phyloP scores from a whole-genome alignment of 2,888 invertebrate species.

The Hedya salicella region DNA sequence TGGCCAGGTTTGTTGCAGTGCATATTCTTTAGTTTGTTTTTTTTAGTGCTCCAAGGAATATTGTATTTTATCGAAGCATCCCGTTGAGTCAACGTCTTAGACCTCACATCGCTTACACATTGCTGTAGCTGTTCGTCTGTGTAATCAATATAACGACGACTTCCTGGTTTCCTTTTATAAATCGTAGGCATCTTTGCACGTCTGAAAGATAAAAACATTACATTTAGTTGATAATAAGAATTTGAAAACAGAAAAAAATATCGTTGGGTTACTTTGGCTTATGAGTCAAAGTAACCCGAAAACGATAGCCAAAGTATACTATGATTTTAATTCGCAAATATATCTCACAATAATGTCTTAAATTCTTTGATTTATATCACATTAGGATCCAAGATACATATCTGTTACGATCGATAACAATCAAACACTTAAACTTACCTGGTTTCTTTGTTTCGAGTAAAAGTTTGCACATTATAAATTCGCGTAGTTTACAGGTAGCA shows the following conservation, averaged over 20 bases:
- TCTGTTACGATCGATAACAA: background rate
- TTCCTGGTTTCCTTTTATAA: background rate
- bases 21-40: slow-evolving; percentile 6
- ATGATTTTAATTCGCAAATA: too few relatives aligned
- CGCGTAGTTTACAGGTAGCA: background rate
- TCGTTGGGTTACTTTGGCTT: too few relatives aligned
- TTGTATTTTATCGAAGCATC: background rate
- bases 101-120: slow-evolving; percentile 6
- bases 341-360: too few relatives aligned
- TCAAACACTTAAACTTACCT: background rate
- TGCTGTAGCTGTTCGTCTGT: slow-evolving; percentile 11
- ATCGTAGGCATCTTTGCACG: too few relatives aligned
- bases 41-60: slow-evolving; percentile 8
- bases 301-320: too few relatives aligned
- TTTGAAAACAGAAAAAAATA: too few relatives aligned
- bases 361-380: slow-evolving; percentile 4
- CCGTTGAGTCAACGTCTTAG: slow-evolving; percentile 14
- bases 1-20: slow-evolving; percentile 15
- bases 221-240: too few relatives aligned
- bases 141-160: slow-evolving; percentile 14
- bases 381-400: slow-evolving; percentile 6
- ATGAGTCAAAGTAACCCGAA: too few relatives aligned
- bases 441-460: background rate
- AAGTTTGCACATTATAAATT: slow-evolving; percentile 4
- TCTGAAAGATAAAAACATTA: too few relatives aligned